Conservation (phyloP, 64 coral and sea anemone species). For the Exaiptasia diaphana region DNA sequence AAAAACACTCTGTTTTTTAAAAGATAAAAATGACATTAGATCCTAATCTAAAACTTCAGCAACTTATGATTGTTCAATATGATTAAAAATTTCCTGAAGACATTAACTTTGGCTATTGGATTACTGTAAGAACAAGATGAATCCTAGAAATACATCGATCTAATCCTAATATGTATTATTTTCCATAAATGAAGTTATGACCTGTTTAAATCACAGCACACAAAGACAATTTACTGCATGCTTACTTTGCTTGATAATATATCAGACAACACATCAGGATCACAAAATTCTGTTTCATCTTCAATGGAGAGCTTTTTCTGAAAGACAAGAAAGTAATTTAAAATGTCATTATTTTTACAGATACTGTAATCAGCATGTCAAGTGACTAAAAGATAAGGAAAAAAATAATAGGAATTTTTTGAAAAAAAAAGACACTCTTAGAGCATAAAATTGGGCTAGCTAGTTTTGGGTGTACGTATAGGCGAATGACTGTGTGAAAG, state of each 20-base stretch:
- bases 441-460: no score
- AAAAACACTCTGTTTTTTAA: conserved; percentile 73
- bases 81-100: neutral
- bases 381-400: neutral
- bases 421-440: no score
- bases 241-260: conserved; percentile 84
- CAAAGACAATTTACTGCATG: no score
- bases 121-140: no score
- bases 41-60: neutral
- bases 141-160: no score
- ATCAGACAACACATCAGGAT: conserved; percentile 67
- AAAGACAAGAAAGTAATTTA: conserved; percentile 6
- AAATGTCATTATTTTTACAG: neutral
- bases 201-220: no score
- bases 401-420: neutral
- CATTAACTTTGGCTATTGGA: no score
- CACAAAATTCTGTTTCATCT: conserved; percentile 91
- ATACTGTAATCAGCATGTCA: neutral
- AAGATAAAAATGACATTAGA: neutral
- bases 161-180: no score
- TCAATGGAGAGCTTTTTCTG: conserved; percentile 89
- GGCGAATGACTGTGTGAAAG: no score
- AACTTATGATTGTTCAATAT: neutral
- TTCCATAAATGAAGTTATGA: no score
- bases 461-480: no score